Conservation (phyloP, 2,888 invertebrate genomes). For the Agrotis ipsilon region DNA sequence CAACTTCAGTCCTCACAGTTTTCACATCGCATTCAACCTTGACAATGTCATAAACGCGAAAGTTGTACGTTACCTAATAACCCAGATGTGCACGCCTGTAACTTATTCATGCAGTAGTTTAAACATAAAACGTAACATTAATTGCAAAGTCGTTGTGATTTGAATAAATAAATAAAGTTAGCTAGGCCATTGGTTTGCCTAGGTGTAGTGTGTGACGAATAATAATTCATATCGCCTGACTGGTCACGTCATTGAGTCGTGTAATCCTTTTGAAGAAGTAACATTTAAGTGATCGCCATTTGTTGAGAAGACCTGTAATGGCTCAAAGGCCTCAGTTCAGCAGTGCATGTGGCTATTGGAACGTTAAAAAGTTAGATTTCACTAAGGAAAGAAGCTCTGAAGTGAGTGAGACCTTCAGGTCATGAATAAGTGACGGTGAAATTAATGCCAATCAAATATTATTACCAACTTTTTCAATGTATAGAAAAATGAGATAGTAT, state of each 20-base stretch:
- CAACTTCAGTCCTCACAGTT: conserved; percentile 15
- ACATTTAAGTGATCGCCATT: no score
- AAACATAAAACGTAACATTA: conserved; percentile 50
- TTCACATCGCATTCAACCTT: conserved; percentile 36
- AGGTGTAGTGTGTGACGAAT: conserved; percentile 43
- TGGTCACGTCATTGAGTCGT: background rate
- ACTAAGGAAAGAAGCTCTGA: no score
- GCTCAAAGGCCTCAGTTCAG: no score
- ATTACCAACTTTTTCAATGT: no score
- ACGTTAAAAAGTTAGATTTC: no score
- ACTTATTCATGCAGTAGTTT: conserved; percentile 46
- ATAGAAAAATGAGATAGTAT: no score
- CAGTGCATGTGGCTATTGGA: no score
- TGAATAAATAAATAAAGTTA: conserved; percentile 52
- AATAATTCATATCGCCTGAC: conserved; percentile 20
- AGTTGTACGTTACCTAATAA: conserved; percentile 44
- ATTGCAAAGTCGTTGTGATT: conserved; percentile 49
- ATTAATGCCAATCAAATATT: no score
- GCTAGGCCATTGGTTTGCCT: conserved; percentile 21
- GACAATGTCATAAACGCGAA: conserved; percentile 42
- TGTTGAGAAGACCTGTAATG: no score
- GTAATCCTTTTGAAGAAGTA: conserved; percentile 16
- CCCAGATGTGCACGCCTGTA: conserved; percentile 54
- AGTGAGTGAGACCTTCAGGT: no score
- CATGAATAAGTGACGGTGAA: no score